Evolutionary conservation across 2,113 vertebrate genomes (phyloP).

Genomic region (Oceanites oceanicus): DNA sequence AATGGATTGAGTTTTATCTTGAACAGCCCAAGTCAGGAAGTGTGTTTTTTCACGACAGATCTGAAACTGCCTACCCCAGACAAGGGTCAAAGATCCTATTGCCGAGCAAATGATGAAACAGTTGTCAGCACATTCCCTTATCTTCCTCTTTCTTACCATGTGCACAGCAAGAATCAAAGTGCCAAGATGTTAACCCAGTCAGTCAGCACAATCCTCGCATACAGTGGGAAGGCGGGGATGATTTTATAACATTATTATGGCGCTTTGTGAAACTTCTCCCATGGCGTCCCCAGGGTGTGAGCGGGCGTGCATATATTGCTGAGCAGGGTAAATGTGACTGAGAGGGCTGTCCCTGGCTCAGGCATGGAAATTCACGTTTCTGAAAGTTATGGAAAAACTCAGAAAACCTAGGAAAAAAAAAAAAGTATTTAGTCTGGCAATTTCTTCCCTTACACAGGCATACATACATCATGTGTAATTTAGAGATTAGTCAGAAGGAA

Average conservation of each 20-base stretch:
- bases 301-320: background rate
- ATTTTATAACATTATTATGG: background rate
- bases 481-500: background rate
- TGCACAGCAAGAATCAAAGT: background rate
- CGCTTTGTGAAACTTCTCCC: background rate
- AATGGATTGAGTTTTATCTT: background rate
- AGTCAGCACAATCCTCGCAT: fast-evolving
- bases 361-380: background rate
- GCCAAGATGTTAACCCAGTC: background rate
- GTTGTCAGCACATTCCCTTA: constrained; percentile 10
- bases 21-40: background rate
- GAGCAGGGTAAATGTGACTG: background rate
- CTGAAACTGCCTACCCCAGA: background rate
- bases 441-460: background rate
- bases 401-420: background rate
- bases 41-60: background rate
- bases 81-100: constrained; percentile 1
- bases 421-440: background rate
- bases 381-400: background rate
- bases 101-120: background rate
- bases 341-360: background rate
- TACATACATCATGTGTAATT: background rate
- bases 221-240: background rate
- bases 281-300: background rate
- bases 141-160: background rate